phyloP scores from a whole-genome alignment of 2,113 vertebrate genomes.

The Corapipo altera region DNA sequence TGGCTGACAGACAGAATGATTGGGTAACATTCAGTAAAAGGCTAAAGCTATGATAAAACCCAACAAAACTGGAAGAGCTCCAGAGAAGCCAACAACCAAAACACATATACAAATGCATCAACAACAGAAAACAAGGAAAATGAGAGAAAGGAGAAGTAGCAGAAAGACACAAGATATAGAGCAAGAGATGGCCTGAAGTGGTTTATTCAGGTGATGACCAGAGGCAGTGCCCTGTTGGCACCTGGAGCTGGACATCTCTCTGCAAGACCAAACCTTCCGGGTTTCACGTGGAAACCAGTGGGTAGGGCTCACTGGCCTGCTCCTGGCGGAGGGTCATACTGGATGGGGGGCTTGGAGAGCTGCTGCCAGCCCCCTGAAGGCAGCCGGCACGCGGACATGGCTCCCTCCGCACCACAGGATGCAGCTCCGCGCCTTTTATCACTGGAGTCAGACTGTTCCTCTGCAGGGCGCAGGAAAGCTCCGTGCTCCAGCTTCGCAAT shows the following conservation, averaged over 20 bases:
- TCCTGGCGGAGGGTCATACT: neutral
- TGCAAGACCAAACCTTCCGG: neutral
- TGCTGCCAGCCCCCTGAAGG: fast-evolving
- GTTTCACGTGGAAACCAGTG: neutral
- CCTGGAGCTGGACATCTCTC: neutral
- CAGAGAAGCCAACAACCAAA: neutral
- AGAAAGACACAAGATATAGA: neutral
- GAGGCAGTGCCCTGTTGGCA: neutral
- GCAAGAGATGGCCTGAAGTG: neutral
- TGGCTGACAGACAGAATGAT: neutral
- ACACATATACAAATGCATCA: neutral
- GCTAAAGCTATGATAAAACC: neutral
- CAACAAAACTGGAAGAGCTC: neutral
- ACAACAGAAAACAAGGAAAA: neutral
- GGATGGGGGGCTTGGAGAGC: fast-evolving
- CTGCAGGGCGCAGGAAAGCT: neutral
- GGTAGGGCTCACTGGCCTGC: neutral
- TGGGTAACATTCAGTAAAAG: neutral
- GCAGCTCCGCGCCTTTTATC: neutral
- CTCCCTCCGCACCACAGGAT: neutral
- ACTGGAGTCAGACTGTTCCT: conserved; percentile 17
- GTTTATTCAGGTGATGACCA: neutral
- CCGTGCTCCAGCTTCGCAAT: neutral
- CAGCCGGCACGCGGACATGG: fast-evolving
- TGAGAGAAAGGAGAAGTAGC: neutral